A percentile compares a stretch with the other conserved stretches of the same genome.
phyloP scores from a whole-genome alignment of 2,797 vertebrate genomes.

The Myotis pilosus region DNA sequence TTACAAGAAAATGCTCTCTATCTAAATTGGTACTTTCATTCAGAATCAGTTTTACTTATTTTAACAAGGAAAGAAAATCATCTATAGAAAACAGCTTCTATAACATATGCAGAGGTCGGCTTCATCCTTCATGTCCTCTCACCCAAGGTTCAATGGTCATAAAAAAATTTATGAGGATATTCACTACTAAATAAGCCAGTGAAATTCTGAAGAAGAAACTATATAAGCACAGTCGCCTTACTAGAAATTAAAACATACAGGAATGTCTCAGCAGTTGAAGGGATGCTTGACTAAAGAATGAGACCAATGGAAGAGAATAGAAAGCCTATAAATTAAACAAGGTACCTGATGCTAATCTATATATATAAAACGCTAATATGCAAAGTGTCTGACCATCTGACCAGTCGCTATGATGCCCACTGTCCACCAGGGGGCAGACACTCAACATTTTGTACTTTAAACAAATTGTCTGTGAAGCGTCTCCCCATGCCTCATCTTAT shows the following conservation, averaged over 20 bases:
- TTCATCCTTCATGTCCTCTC: slow-evolving; percentile 2
- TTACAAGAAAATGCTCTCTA: slow-evolving; percentile 9
- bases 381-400: no score
- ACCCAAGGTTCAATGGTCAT: slow-evolving; percentile 12
- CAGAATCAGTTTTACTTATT: neutral
- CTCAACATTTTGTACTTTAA: no score
- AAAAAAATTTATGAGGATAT: slow-evolving; percentile 25
- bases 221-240: neutral
- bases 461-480: no score
- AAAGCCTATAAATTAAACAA: neutral
- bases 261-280: neutral
- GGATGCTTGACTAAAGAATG: slow-evolving; percentile 5
- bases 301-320: neutral
- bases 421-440: no score
- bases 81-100: neutral
- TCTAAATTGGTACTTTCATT: neutral
- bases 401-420: no score
- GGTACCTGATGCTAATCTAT: neutral
- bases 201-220: slow-evolving; percentile 8
- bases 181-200: neutral
- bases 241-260: slow-evolving; percentile 1
- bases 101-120: neutral
- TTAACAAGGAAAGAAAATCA: neutral
- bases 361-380: no score
- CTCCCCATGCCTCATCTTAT: no score